Evolutionary conservation across 1,140 invertebrate genomes (phyloP).

Genomic region (Papilio dardanus): DNA sequence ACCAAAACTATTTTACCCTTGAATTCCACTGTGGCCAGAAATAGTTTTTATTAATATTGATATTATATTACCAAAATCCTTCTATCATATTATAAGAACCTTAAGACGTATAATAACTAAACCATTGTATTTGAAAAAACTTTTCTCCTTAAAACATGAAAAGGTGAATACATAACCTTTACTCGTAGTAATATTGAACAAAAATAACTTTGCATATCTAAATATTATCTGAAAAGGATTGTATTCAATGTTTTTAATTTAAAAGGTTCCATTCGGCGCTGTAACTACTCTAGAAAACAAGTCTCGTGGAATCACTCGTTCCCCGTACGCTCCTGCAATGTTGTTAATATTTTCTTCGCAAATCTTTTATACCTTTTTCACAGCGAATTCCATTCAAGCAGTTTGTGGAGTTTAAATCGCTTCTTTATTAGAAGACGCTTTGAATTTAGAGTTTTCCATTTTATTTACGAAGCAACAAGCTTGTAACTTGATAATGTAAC

Average conservation of each 20-base stretch:
- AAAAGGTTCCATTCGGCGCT: not conserved
- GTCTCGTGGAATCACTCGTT: conserved; percentile 25
- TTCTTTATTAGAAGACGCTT: conserved; percentile 33
- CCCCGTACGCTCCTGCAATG: conserved; percentile 21
- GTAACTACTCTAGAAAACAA: not conserved
- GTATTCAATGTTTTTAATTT: conserved; percentile 19
- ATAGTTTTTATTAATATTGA: not conserved
- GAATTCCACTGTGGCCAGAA: too few relatives aligned
- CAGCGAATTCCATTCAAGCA: conserved; percentile 21
- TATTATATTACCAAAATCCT: not conserved
- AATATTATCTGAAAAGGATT: conserved; percentile 24
- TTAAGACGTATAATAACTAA: conserved; percentile 2
- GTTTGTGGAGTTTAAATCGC: conserved; percentile 36
- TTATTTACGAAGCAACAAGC: conserved; percentile 23
- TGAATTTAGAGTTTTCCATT: conserved; percentile 22
- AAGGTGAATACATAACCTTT: conserved; percentile 4
- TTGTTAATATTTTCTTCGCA: conserved; percentile 38
- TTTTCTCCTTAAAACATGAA: not conserved
- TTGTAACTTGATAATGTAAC: not conserved
- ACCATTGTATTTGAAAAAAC: not conserved
- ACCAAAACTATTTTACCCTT: too few relatives aligned
- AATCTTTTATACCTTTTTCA: conserved; percentile 35
- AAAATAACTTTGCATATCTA: not conserved
- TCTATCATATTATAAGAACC: not conserved
- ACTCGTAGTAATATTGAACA: not conserved